Base-by-base conservation (phyloP, 2,888 invertebrate species). In the Seira musarum region DNA sequence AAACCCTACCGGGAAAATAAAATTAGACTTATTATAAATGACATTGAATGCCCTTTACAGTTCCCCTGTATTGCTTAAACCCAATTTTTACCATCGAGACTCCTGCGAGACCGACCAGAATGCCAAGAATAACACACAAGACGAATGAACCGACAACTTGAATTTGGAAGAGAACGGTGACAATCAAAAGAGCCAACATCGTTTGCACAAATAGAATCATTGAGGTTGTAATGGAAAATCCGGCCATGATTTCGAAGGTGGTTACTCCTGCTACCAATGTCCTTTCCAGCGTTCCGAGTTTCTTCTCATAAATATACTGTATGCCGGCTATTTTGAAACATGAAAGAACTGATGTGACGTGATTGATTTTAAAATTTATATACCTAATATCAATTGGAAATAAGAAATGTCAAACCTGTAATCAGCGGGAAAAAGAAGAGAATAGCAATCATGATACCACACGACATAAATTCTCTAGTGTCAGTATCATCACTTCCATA, bases 401-500 rank as follows among this genome's bases (percentile, higher is more conserved):
- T n/a, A n/a, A n/a, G n/a, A n/a, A n/a, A n/a, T 30, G 30, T 30
- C 30, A 8, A 5, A 30, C 30, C 30, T 24, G 82, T 76, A 30
- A 80, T 73, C 1, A 82, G 67, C 1, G 82, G 80, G 70, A 82
- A 80, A 69, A 82, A 82, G 73, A 82, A 82, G 6, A 82, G 30
- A 49, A 80, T 75, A 6, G 80, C 82, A 13, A 82, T 30, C 63
- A 80, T 71, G 2, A 84, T 80, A 10, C 97, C 97, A 60, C 97
- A 97, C n/a, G 97, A 97, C 77, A 97, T 97, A 89, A 97, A 98
- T 89, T 97, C 96, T 0, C 96, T 96, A 88, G 97, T 97, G n/a
- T 95, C 96, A 2, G 97, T 96, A 88, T 95, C 93, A 89, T 92
- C 94, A 78, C 93, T 93, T 69, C 96, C 96, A 89, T 96, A 96